Evolutionary conservation across 2,113 vertebrate genomes (phyloP).

Genomic region (Brienomyrus longianalis): DNA sequence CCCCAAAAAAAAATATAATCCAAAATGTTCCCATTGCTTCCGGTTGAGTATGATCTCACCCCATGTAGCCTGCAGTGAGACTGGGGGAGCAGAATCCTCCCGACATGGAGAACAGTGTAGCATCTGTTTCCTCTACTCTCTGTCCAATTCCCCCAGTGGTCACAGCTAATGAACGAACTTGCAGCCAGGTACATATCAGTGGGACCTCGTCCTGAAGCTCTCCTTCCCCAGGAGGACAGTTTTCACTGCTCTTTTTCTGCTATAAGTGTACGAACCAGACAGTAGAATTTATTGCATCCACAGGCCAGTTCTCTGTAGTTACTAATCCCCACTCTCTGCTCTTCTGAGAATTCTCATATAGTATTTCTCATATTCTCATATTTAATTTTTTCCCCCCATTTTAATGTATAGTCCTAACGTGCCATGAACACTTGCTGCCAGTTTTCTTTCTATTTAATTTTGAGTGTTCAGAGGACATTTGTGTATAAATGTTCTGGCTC

Average conservation of each 20-base stretch:
- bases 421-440: background rate
- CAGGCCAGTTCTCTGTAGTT: background rate
- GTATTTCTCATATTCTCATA: too few species aligned
- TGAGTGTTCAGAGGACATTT: background rate
- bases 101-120: background rate
- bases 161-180: conserved; percentile 6
- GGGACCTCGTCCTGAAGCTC: background rate
- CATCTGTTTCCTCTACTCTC: conserved; percentile 19
- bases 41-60: conserved; percentile 17
- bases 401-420: background rate
- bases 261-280: background rate
- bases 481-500: background rate
- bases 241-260: background rate
- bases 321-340: background rate
- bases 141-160: background rate
- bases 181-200: background rate
- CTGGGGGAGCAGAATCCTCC: conserved; percentile 10
- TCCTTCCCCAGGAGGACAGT: background rate
- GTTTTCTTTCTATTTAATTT: background rate
- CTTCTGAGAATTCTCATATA: background rate
- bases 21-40: background rate
- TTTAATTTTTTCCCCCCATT: background rate
- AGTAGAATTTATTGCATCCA: background rate
- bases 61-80: conserved; percentile 4
- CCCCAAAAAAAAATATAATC: background rate